Conservation (phyloP, 2,888 invertebrate species). For the Tachina fera region DNA sequence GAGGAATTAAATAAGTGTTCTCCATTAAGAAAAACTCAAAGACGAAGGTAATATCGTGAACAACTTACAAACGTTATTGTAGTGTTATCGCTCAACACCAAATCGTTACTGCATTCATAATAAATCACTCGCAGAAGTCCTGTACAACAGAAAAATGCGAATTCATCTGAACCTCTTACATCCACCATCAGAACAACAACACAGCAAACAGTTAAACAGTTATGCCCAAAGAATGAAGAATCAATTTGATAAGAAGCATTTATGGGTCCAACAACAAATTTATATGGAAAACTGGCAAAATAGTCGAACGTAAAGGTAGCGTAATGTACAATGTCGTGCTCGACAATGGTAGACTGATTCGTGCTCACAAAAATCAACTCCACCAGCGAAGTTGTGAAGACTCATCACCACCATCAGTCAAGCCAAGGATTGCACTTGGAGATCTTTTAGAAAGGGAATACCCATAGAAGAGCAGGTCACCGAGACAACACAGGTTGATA, state of each 20-base stretch:
- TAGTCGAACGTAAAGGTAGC: conserved; percentile 63
- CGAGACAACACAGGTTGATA: background rate
- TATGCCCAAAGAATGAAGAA: conserved; percentile 40
- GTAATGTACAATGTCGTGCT: conserved; percentile 65
- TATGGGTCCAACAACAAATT: conserved; percentile 56
- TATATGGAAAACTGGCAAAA: conserved; percentile 56
- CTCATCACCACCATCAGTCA: background rate
- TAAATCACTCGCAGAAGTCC: conserved; percentile 64
- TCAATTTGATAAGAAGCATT: conserved; percentile 48
- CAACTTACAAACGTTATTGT: conserved; percentile 65
- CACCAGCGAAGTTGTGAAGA: conserved; percentile 17
- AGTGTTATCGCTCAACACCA: conserved; percentile 65
- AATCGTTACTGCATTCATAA: conserved; percentile 61
- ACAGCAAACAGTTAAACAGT: background rate
- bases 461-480: background rate
- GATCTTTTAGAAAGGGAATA: background rate
- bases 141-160: conserved; percentile 66
- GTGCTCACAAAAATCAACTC: conserved; percentile 62
- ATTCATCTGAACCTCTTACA: conserved; percentile 64
- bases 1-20: too few relatives aligned
- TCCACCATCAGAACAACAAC: conserved; percentile 31
- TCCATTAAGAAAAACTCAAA: conserved; percentile 67
- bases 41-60: conserved; percentile 48
- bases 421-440: conserved; percentile 5
- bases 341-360: conserved; percentile 52